Evolutionary conservation across 2,888 invertebrate species (phyloP), one percentile per base, ranked within the genome.

Genomic region (Drosophila longiperda): DNA sequence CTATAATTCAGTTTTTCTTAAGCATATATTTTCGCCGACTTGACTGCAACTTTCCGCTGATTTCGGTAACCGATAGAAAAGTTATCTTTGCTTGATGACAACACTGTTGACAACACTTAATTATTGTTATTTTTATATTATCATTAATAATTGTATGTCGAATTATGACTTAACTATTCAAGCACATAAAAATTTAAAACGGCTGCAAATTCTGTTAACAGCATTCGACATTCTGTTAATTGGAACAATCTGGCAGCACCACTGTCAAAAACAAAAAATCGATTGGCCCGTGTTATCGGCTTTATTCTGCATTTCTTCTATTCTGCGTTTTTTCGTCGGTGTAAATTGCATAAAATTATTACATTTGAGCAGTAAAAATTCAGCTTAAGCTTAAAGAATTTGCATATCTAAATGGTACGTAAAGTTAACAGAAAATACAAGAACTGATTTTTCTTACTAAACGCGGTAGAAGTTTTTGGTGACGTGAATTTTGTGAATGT

Each of bases 341-440:
- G 78, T 80, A 77, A 71, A 87, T 73, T 73, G 82, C 73, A 80
- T 66, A 69, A 65, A 64, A 36, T 57, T 66, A 45, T 64, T 69
- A 53, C 50, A 40, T 54, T 79, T 75, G 60, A 58, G 66, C 66
- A 76, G 53, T 61, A 59, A 50, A 54, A 45, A 72, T 53, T 66
- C 79, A 85, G 75, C 34, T 77, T 85, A 81, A 75, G 81, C 63
- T 62, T 34, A 72, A 71, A 64, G 77, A 77, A 70, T 73, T 45
- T 66, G 53, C 54, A 65, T 67, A 73, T 73, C 49, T 74, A 74
- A 84, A 81, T 81, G 81, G 81, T 81, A 81, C 60, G 82, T 81
- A 76, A 60, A 29, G 17, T 15, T 1, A n/a, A 3, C 26, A 6
- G 50, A 26, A 33, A 29, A 38, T 48, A 38, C n/a, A 54, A 52